These are phyloP conservation scores for Caenorhabditis sinica DNA, from an alignment of 2,888 invertebrate genomes.

Conservation along the genomic window DNA sequence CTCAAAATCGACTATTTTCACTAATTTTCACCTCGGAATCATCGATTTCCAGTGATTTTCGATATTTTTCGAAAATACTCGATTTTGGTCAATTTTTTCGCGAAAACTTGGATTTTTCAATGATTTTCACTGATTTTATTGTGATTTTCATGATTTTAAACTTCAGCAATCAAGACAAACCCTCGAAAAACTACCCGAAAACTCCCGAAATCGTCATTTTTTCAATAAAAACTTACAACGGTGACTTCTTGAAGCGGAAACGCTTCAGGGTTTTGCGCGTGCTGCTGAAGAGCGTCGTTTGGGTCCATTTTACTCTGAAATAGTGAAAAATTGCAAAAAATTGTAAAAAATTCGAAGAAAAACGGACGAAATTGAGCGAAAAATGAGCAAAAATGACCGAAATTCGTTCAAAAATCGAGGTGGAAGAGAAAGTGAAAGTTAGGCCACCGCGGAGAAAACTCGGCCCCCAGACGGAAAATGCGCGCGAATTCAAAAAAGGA, in stretches of 20 bases:
- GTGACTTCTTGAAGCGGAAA: constrained; percentile 58
- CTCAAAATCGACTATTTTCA: no score
- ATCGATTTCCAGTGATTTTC: no score
- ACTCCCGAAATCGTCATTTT: no score
- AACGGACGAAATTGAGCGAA: neutral
- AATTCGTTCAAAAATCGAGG: neutral
- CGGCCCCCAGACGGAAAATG: neutral
- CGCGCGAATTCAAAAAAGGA: neutral
- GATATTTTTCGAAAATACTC: no score
- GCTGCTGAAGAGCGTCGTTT: constrained; percentile 54
- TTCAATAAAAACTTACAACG: constrained; percentile 53
- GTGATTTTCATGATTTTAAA: no score
- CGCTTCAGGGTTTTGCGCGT: constrained; percentile 47
- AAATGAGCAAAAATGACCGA: neutral
- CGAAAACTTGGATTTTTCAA: no score
- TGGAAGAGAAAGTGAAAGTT: constrained; percentile 25
- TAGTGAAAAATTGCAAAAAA: constrained; percentile 23
- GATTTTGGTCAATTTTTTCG: no score
- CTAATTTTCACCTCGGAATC: no score
- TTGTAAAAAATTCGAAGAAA: constrained; percentile 1
- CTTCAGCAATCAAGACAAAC: no score
- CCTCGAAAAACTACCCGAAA: no score
- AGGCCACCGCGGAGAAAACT: constrained; percentile 18
- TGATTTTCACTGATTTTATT: no score
- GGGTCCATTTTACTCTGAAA: constrained; percentile 68